A percentile compares a stretch with the other conserved stretches of the same genome.
phyloP scores from a whole-genome alignment of 1,140 invertebrate genomes.

The Lanistes nyassanus region DNA sequence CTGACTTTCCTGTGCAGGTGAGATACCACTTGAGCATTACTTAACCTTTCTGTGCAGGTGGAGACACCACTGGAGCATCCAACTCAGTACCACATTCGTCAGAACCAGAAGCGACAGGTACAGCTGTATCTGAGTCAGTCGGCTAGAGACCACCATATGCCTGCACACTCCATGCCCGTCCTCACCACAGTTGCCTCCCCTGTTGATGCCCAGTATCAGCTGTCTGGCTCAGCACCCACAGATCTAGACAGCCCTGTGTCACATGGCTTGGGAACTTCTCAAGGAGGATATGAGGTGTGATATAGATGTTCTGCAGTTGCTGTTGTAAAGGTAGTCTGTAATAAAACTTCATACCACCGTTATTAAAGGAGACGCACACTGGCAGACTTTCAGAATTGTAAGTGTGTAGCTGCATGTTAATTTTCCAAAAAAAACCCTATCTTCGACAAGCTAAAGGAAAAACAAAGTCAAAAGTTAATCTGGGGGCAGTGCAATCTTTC shows the following conservation, averaged over 20 bases:
- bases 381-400: too few species aligned
- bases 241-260: constrained; percentile 60
- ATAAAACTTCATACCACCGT: too few species aligned
- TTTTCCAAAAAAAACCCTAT: too few species aligned
- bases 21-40: neutral
- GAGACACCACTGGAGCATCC: constrained; percentile 87
- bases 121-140: constrained; percentile 79
- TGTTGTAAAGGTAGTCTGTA: too few species aligned
- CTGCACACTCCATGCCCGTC: constrained; percentile 65
- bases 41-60: constrained; percentile 45
- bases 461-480: too few species aligned
- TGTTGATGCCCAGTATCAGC: constrained; percentile 18
- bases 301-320: too few species aligned
- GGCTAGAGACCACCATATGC: constrained; percentile 68
- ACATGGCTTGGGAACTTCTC: neutral
- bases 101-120: constrained; percentile 89
- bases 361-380: too few species aligned
- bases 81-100: constrained; percentile 89
- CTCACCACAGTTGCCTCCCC: constrained; percentile 28
- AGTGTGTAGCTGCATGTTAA: too few species aligned
- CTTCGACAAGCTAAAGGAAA: too few species aligned
- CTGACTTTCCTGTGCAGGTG: neutral
- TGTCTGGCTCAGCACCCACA: constrained; percentile 47
- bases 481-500: too few species aligned
- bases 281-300: too few species aligned